A percentile compares a stretch with the other conserved stretches of the same genome.
phyloP scores from a whole-genome alignment of 2,113 vertebrate species.

The Gymnocephalus cernua region DNA sequence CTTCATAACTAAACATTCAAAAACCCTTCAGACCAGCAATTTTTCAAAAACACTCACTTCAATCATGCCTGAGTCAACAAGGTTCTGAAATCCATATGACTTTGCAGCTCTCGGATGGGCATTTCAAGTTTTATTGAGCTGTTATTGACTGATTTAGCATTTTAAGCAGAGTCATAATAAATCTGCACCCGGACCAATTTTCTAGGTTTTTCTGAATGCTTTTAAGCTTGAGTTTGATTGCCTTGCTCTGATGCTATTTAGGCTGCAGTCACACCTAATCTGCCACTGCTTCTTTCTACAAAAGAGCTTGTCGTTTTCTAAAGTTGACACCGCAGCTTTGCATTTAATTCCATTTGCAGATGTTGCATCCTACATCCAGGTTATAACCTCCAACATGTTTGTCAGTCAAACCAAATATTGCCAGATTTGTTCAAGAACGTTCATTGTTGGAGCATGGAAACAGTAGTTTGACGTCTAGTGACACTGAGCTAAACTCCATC shows the following conservation, averaged over 20 bases:
- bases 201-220: not conserved
- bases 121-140: slow-evolving; percentile 23
- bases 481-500: not conserved
- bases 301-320: not conserved
- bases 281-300: not conserved
- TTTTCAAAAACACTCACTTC: slow-evolving; percentile 29
- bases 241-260: not conserved
- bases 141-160: not conserved
- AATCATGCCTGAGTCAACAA: slow-evolving; percentile 51
- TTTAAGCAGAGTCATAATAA: not conserved
- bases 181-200: not conserved
- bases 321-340: not conserved
- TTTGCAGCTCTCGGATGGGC: not conserved
- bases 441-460: not conserved
- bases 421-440: not conserved
- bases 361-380: not conserved
- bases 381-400: not conserved
- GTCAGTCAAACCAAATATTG: not conserved
- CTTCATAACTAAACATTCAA: slow-evolving; percentile 67
- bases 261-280: slow-evolving; percentile 13
- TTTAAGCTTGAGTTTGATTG: slow-evolving; percentile 3
- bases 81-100: slow-evolving; percentile 38
- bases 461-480: not conserved
- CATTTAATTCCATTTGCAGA: not conserved
- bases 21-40: slow-evolving; percentile 42